Percentiles rank a stretch among this genome's conserved stretches.
phyloP scores from a whole-genome alignment of 2,888 invertebrate species.

The Ophion obscuratus region DNA sequence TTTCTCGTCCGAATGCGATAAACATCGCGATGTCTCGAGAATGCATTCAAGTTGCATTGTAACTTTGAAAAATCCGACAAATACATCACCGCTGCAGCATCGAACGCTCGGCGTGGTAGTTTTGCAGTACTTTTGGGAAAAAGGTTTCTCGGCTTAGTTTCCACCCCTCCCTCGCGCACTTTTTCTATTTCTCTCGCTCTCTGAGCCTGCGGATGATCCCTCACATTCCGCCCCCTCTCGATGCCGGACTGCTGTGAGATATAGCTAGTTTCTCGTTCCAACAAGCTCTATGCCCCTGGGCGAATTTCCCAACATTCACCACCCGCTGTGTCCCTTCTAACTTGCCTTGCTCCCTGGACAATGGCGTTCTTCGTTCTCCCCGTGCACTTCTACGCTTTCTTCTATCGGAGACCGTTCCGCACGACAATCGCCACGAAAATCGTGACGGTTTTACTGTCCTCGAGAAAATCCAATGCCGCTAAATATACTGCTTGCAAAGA shows the following conservation, averaged over 20 bases:
- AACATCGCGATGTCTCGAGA: not conserved
- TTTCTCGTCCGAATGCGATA: not conserved
- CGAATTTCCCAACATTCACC: slow-evolving; percentile 77
- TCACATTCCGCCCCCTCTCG: slow-evolving; percentile 51
- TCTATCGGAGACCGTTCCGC: slow-evolving; percentile 59
- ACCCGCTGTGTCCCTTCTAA: slow-evolving; percentile 77
- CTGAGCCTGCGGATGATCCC: slow-evolving; percentile 11
- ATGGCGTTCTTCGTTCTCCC: slow-evolving; percentile 68
- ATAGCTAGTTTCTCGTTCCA: slow-evolving; percentile 48
- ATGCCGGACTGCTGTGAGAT: slow-evolving; percentile 31
- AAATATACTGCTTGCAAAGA: slow-evolving; percentile 72
- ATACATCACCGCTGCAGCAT: slow-evolving; percentile 20
- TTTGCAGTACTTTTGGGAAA: slow-evolving; percentile 48
- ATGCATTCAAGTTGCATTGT: slow-evolving; percentile 15
- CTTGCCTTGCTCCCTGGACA: slow-evolving; percentile 72
- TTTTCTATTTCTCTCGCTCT: slow-evolving; percentile 3
- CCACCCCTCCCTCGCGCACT: slow-evolving; percentile 18
- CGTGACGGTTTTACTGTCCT: slow-evolving; percentile 80
- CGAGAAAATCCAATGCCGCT: slow-evolving; percentile 67
- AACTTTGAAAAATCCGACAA: slow-evolving; percentile 35
- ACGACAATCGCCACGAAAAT: slow-evolving; percentile 71
- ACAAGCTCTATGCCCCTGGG: slow-evolving; percentile 56
- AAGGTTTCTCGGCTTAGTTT: slow-evolving; percentile 56
- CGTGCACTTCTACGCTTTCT: slow-evolving; percentile 41
- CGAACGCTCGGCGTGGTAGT: slow-evolving; percentile 27